Conservation (phyloP, 2,888 invertebrate species). For the Dorcus hopei region DNA sequence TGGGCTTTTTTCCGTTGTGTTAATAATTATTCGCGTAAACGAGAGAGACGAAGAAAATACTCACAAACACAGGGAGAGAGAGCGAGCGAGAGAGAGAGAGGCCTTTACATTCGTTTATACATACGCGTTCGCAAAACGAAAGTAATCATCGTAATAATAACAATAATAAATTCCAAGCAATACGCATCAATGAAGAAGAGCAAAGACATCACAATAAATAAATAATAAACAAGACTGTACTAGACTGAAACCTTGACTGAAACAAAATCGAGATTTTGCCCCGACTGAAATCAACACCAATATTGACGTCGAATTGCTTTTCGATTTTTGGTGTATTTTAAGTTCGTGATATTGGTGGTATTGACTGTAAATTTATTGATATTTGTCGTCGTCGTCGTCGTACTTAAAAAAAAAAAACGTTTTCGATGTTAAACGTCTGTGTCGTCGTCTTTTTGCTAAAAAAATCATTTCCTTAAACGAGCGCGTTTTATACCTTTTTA, state of each 20-base stretch:
- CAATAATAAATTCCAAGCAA: slow-evolving; percentile 9
- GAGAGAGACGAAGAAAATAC: no score
- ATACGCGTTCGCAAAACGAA: no score
- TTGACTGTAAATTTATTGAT: slow-evolving; percentile 12
- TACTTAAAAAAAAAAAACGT: not conserved
- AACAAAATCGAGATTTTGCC: slow-evolving; percentile 8
- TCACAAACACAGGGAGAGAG: no score
- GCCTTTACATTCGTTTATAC: no score
- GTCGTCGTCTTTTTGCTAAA: slow-evolving; percentile 8
- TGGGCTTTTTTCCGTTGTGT: slow-evolving; percentile 9
- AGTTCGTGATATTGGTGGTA: slow-evolving; percentile 1
- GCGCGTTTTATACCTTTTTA: slow-evolving; percentile 1
- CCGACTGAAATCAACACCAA: slow-evolving; percentile 39
- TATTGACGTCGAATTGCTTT: slow-evolving; percentile 25
- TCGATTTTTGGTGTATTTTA: slow-evolving; percentile 24
- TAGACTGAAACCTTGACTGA: slow-evolving; percentile 39
- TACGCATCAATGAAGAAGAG: slow-evolving; percentile 3
- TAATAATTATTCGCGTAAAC: not conserved
- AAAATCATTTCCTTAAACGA: slow-evolving; percentile 1
- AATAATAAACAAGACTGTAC: slow-evolving; percentile 40
- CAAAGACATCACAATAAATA: slow-evolving; percentile 25
- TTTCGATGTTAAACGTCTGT: slow-evolving; percentile 9
- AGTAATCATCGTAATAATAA: not conserved
- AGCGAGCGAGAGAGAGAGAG: no score
- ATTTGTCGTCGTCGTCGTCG: slow-evolving; percentile 4